Base-by-base conservation (phyloP, 2,113 vertebrate species). In the Origma solitaria region DNA sequence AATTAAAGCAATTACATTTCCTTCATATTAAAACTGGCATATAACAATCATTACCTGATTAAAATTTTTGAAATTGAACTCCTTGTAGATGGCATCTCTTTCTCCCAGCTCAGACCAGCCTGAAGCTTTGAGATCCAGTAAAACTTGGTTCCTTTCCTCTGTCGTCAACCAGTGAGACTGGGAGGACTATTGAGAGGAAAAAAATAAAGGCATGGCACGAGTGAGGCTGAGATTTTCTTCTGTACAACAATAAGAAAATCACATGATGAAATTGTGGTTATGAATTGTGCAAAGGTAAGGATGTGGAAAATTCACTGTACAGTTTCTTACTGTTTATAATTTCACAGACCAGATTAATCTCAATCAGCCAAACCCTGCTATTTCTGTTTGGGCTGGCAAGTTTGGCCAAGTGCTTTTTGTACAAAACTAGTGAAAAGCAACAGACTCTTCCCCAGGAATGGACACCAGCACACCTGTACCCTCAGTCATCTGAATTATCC, bases 1-100 rank as follows among this genome's bases (percentile, higher is more conserved):
- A 94, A 95, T 86, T 4, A 81, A 70, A 76, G 79, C 27, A 87
- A 72, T 66, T 72, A 19, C 4, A 23, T n/a, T 95, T 88, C 68
- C 71, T 91, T 93, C 71, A 33, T 40, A 70, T 93, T 37, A 70
- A 57, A 77, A 96, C 79, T 10, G 23, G 37, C 18, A 44, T 18
- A 33, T 28, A 85, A 35, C 24, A 37, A 33, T 62, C 77, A 90
- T 97, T 97, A 98, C 99, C 99, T 99, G 99, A 96, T 99, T 99
- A 95, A 98, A 99, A 81, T 97, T 99, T 97, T 99, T 99, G 97
- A 99, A 99, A 96, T 98, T 97, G 86, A 99, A 98, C 86, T 99
- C 99, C 94, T 99, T 99, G 97, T 99, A 99, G 92, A 99, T 98
- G 91, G 99, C 99, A 77, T 99, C 98, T 54, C 99, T 98, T 60